Percentiles rank a stretch among this genome's conserved stretches.
Conservation (phyloP, 1,140 invertebrate species). For the Streblospio benedicti region DNA sequence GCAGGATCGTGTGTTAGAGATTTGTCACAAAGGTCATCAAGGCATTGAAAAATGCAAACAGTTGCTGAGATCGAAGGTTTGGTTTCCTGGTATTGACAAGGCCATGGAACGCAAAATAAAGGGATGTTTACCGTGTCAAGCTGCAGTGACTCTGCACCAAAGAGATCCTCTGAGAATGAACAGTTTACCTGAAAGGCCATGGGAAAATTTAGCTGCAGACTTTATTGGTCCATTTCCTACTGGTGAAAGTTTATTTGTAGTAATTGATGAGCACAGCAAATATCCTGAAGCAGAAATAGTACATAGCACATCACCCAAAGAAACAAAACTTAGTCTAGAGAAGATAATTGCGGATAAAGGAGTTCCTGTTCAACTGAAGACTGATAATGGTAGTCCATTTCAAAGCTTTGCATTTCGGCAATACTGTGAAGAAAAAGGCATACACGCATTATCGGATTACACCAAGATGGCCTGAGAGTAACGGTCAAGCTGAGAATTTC, state of each 20-base stretch:
- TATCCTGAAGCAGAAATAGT: slow-evolving; percentile 4
- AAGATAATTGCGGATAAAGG: no score
- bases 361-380: no score
- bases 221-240: background rate
- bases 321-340: no score
- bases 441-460: no score
- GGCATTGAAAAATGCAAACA: background rate
- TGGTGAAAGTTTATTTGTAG: background rate
- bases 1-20: background rate
- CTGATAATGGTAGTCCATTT: no score
- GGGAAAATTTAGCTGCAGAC: background rate
- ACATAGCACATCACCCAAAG: no score
- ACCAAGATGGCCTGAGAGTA: no score
- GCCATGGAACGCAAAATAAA: background rate
- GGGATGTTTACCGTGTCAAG: background rate
- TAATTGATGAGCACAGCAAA: slow-evolving; percentile 1
- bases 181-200: background rate
- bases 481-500: no score
- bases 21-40: background rate
- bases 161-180: background rate
- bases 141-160: background rate
- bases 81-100: slow-evolving; percentile 4
- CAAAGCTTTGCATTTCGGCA: no score
- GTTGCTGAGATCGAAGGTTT: background rate
- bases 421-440: no score